Evolutionary conservation across 2,113 vertebrate species (phyloP).

Genomic region (Nematolebias whitei): DNA sequence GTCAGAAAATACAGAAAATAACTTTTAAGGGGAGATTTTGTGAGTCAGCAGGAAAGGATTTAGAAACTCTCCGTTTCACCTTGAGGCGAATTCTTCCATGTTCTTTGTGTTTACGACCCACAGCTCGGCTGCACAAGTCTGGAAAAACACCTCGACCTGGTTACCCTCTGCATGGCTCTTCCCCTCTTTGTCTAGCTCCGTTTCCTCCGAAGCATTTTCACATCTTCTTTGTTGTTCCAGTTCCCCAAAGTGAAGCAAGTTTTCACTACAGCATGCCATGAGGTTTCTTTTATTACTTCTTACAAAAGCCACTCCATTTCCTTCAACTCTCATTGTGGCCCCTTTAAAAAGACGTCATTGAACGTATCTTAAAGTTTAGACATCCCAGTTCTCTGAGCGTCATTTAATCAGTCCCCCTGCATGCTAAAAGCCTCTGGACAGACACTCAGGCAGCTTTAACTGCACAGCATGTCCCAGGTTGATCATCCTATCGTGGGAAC

Average conservation of each 20-base stretch:
- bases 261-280: slow-evolving; percentile 4
- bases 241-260: slow-evolving; percentile 1
- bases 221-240: slow-evolving; percentile 47
- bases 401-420: slow-evolving; percentile 36
- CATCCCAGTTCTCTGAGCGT: slow-evolving; percentile 14
- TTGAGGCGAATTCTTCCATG: background rate
- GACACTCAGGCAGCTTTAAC: slow-evolving; percentile 23
- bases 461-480: slow-evolving; percentile 52
- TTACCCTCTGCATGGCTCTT: slow-evolving; percentile 12
- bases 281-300: background rate
- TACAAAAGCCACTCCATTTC: slow-evolving; percentile 17
- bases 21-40: background rate
- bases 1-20: background rate
- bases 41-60: slow-evolving; percentile 4
- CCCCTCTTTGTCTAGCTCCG: slow-evolving; percentile 24
- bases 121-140: slow-evolving; percentile 3
- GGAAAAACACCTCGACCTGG: slow-evolving; percentile 13
- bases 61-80: background rate
- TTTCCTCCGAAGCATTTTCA: slow-evolving; percentile 57
- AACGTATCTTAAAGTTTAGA: slow-evolving; percentile 9
- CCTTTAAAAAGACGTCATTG: background rate
- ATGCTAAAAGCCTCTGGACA: slow-evolving; percentile 5
- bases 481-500: slow-evolving; percentile 67
- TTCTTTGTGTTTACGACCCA: background rate
- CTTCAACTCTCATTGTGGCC: slow-evolving; percentile 9